These are phyloP conservation scores for Drosophila mercatorum DNA, from an alignment of 2,888 invertebrate species.

Conservation along the genomic window DNA sequence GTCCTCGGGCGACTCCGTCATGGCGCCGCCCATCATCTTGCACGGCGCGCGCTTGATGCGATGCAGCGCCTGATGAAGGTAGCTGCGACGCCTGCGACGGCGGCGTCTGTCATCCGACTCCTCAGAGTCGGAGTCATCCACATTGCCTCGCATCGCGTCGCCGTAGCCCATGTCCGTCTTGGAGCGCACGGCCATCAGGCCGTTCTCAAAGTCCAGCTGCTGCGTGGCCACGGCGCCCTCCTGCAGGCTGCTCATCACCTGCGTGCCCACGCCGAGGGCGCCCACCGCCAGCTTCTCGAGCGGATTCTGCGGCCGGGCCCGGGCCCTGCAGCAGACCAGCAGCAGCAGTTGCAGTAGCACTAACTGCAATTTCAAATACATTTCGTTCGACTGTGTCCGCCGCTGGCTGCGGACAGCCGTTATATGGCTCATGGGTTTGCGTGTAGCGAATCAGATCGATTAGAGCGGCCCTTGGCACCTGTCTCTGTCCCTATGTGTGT, in stretches of 20 bases:
- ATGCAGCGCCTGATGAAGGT: slow-evolving; percentile 19
- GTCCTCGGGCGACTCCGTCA: slow-evolving; percentile 42
- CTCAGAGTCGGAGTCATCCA: slow-evolving; percentile 57
- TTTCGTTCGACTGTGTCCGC: slow-evolving; percentile 25
- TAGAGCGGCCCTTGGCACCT: slow-evolving; percentile 5
- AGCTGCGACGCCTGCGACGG: slow-evolving; percentile 40
- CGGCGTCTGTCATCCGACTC: slow-evolving; percentile 65
- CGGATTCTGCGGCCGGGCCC: slow-evolving; percentile 38
- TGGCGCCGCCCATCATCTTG: slow-evolving; percentile 34
- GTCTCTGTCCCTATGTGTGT: not conserved
- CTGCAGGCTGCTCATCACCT: slow-evolving; percentile 49
- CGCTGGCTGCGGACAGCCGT: slow-evolving; percentile 5
- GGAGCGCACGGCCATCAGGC: slow-evolving; percentile 47
- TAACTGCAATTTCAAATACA: slow-evolving; percentile 45
- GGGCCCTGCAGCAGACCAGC: slow-evolving; percentile 36
- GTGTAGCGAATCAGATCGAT: slow-evolving; percentile 50
- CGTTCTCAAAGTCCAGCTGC: slow-evolving; percentile 49
- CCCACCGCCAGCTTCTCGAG: slow-evolving; percentile 50
- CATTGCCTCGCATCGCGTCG: slow-evolving; percentile 56
- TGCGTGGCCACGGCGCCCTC: slow-evolving; percentile 48
- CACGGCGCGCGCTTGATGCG: slow-evolving; percentile 73
- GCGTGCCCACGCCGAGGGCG: slow-evolving; percentile 59
- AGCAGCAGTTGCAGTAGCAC: slow-evolving; percentile 15
- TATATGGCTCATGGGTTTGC: slow-evolving; percentile 43
- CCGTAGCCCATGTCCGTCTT: slow-evolving; percentile 60